Conservation (phyloP, 2,888 invertebrate species). For the Dendrolimus houi region DNA sequence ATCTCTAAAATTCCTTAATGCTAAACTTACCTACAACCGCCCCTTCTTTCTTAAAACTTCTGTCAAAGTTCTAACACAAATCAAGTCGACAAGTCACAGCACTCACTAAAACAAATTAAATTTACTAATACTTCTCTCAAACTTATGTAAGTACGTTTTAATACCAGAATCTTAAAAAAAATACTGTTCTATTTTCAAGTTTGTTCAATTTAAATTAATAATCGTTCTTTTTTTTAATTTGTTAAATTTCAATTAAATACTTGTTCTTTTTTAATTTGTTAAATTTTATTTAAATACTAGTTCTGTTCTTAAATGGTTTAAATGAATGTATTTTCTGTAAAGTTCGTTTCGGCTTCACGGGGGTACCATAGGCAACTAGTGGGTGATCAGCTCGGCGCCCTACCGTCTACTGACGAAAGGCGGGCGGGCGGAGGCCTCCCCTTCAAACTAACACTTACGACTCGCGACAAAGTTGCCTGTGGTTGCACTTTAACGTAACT, state of each 20-base stretch:
- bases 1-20: no score
- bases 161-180: not conserved
- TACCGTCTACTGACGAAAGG: conserved; percentile 40
- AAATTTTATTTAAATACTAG: not conserved
- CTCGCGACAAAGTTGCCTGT: not conserved
- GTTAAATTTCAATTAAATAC: not conserved
- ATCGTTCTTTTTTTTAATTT: not conserved
- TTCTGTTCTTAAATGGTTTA: not conserved
- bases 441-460: not conserved
- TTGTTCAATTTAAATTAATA: not conserved
- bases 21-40: no score
- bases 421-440: conserved; percentile 23
- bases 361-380: conserved; percentile 28
- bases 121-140: no score
- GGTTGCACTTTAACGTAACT: not conserved
- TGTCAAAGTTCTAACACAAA: no score
- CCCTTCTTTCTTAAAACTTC: no score
- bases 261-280: not conserved
- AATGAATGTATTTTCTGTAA: not conserved
- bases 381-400: conserved; percentile 42
- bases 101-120: no score
- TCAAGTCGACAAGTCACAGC: no score
- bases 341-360: not conserved
- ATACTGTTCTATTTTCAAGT: not conserved
- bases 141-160: no score